Evolutionary conservation across 2,888 invertebrate species (phyloP), one percentile per base, ranked within the genome.

Genomic region (Thelaira solivaga): DNA sequence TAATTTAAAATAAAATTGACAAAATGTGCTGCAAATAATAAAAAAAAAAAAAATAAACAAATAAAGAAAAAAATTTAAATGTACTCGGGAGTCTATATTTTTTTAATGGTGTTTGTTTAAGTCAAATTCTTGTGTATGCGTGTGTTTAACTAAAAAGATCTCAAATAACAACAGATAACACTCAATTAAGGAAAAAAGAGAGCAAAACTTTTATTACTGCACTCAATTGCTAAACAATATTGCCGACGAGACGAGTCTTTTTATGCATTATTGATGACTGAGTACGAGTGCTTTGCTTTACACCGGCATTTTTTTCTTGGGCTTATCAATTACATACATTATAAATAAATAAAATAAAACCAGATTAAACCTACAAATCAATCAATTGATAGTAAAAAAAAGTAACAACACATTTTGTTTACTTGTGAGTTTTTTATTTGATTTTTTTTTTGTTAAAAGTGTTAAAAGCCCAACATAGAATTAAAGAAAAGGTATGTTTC

Each of bases 261-360:
- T 61, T 61, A 55, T 49, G 4, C 55, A 39, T 36, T 43, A 24
- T 24, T 20, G 64, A 34, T 62, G 53, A 49, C 61, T 57, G 71
- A 55, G 55, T 61, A 61, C 59, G 31, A 49, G 64, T 59, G 34
- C 20, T 78, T 77, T 31, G 49, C 62, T 26, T 53, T 61, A n/a
- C n/a, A 65, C 78, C 78, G 78, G 78, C 78, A 55, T 78, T 71
- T 78, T 68, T 57, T 69, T 53, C 24, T 29, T 36, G 8, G 61
- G 36, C 43, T 76, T 65, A 34, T 22, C 26, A 53, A 36, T 24
- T n/a, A 34, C 16, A 55, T 49, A 31, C 47, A 59, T n/a, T 57
- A 57, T 31, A 51, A 59, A 62, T 29, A 55, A 75, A 29, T n/a
- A 39, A 1, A 55, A 67, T 31, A 34, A 26, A 29, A 57, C 39